phyloP scores from a whole-genome alignment of 2,888 invertebrate genomes.

The Trichopoda pennipes region DNA sequence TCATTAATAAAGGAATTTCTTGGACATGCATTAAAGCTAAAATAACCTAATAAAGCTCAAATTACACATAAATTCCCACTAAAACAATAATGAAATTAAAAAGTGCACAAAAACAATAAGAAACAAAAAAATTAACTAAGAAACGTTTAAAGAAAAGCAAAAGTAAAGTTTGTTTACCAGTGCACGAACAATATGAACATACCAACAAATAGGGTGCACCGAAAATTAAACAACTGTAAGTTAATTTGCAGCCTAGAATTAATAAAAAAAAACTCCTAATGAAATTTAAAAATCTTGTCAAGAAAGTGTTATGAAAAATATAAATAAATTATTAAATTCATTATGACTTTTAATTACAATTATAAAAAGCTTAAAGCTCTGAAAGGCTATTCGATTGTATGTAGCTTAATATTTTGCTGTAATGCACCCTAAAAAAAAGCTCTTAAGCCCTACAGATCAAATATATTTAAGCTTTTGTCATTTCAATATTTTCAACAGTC shows the following conservation, averaged over 20 bases:
- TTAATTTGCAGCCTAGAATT: too few relatives aligned
- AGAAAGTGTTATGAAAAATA: too few relatives aligned
- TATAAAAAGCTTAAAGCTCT: too few relatives aligned
- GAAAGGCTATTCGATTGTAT: too few relatives aligned
- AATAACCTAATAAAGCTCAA: constrained; percentile 67
- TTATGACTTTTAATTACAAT: too few relatives aligned
- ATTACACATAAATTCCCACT: constrained; percentile 66
- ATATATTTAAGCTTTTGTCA: too few relatives aligned
- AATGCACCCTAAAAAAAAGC: too few relatives aligned
- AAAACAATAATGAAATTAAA: constrained; percentile 53
- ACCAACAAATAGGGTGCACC: constrained; percentile 32
- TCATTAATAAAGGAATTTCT: constrained; percentile 36
- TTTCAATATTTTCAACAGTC: too few relatives aligned
- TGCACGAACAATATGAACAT: constrained; percentile 12
- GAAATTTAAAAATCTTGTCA: too few relatives aligned
- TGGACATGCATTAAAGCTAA: constrained; percentile 59
- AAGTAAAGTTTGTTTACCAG: constrained; percentile 50
- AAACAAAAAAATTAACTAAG: neutral
- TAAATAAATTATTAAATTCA: too few relatives aligned
- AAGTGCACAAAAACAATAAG: constrained; percentile 3
- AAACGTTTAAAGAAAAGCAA: constrained; percentile 61
- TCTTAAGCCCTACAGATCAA: too few relatives aligned
- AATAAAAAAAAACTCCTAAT: neutral
- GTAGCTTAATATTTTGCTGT: too few relatives aligned
- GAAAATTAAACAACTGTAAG: neutral